phyloP scores from a whole-genome alignment of 2,113 vertebrate genomes.

The Stictonetta naevosa region DNA sequence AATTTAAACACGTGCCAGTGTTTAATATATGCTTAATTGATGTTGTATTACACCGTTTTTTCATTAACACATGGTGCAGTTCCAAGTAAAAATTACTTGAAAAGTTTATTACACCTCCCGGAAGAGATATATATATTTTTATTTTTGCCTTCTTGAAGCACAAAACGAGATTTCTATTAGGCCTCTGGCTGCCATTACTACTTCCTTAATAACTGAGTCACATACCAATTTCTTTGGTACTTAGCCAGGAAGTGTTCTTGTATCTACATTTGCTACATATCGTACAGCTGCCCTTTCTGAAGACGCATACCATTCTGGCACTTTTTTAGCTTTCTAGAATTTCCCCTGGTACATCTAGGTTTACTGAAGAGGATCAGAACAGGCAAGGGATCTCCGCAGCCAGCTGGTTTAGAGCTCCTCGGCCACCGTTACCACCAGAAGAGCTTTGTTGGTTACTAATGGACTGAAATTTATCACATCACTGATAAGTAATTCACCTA shows the following conservation, averaged over 20 bases:
- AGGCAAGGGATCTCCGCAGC: background rate
- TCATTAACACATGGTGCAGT: background rate
- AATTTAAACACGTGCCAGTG: background rate
- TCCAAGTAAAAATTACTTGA: background rate
- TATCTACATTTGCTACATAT: background rate
- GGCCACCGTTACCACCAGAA: background rate
- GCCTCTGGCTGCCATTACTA: background rate
- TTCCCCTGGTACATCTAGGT: background rate
- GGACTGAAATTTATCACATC: background rate
- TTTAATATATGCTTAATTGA: background rate
- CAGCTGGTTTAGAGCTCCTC: background rate
- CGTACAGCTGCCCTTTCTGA: background rate
- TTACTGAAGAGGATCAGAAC: accelerated
- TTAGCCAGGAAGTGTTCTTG: background rate
- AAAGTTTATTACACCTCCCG: background rate
- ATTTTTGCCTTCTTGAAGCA: background rate
- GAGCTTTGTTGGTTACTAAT: background rate
- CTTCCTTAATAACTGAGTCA: background rate
- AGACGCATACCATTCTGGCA: background rate
- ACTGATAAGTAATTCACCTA: background rate
- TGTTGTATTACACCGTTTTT: background rate
- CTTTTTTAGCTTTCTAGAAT: background rate
- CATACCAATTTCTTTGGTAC: background rate
- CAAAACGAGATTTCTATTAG: background rate
- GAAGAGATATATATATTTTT: background rate